phyloP scores from a whole-genome alignment of 2,113 vertebrate species.

The Trichechus manatus region DNA sequence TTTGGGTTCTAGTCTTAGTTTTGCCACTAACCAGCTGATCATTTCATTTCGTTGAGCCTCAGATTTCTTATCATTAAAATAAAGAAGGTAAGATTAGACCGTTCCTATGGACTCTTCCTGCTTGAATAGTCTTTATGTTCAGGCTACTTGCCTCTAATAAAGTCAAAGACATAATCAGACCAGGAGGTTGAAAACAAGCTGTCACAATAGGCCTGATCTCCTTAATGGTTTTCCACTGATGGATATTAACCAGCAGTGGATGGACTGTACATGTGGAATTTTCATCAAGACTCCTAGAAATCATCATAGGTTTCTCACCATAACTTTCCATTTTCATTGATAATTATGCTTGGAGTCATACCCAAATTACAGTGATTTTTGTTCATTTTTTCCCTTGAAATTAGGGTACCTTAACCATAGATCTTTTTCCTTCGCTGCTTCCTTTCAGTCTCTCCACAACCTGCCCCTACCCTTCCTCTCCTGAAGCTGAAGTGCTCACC shows the following conservation, averaged over 20 bases:
- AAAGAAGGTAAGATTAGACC: neutral
- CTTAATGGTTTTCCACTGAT: neutral
- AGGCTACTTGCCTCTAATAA: neutral
- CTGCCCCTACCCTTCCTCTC: neutral
- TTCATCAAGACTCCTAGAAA: neutral
- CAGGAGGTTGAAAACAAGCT: neutral
- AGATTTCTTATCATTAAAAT: neutral
- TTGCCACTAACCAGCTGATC: neutral
- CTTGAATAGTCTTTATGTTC: neutral
- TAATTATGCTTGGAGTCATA: neutral
- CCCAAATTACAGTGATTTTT: neutral
- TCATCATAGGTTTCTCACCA: neutral
- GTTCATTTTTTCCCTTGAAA: neutral
- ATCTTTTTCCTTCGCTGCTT: neutral
- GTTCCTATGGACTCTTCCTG: neutral
- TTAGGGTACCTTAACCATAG: neutral
- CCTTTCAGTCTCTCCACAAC: too few relatives aligned
- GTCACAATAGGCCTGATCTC: accelerated
- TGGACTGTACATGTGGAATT: neutral
- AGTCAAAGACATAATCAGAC: neutral
- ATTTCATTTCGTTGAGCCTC: neutral
- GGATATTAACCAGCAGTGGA: neutral
- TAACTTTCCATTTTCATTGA: constrained; percentile 25
- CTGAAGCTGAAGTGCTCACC: neutral
- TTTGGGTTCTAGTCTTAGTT: neutral